Evolutionary conservation across 2,113 vertebrate species (phyloP).

Genomic region (Rhadina sibilatrix): DNA sequence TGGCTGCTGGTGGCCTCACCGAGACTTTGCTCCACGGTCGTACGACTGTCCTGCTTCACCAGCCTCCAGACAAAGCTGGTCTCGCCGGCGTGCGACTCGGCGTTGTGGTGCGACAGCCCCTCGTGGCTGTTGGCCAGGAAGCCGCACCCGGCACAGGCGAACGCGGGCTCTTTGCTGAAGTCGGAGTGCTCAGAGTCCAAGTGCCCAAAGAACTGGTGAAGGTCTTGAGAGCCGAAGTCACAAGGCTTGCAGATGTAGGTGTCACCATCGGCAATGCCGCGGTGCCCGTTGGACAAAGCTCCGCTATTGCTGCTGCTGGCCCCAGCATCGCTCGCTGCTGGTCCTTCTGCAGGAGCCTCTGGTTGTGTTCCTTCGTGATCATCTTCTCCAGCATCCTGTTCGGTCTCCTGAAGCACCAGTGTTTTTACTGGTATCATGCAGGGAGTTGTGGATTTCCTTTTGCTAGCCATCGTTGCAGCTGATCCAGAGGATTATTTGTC

Average conservation of each 20-base stretch:
- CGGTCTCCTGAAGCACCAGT: constrained; percentile 75
- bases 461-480: constrained; percentile 88
- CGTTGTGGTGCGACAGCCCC: constrained; percentile 90
- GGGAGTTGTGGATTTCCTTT: constrained; percentile 93
- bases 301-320: constrained; percentile 49
- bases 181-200: constrained; percentile 89
- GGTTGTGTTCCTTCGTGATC: constrained; percentile 55
- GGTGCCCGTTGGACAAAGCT: constrained; percentile 73
- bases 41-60: constrained; percentile 78
- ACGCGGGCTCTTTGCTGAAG: constrained; percentile 87
- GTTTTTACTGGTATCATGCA: constrained; percentile 97
- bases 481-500: constrained; percentile 28
- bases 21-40: constrained; percentile 85
- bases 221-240: constrained; percentile 87
- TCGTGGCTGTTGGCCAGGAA: constrained; percentile 88
- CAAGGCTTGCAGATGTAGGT: constrained; percentile 88
- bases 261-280: constrained; percentile 70
- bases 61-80: constrained; percentile 80
- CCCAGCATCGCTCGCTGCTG: constrained; percentile 59
- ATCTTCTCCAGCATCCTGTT: constrained; percentile 63
- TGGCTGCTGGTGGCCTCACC: constrained; percentile 43
- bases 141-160: constrained; percentile 83
- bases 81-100: constrained; percentile 79
- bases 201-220: constrained; percentile 89
- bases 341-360: constrained; percentile 62